Evolutionary conservation across 2,113 vertebrate species (phyloP).

Genomic region (Oncorhynchus masou): DNA sequence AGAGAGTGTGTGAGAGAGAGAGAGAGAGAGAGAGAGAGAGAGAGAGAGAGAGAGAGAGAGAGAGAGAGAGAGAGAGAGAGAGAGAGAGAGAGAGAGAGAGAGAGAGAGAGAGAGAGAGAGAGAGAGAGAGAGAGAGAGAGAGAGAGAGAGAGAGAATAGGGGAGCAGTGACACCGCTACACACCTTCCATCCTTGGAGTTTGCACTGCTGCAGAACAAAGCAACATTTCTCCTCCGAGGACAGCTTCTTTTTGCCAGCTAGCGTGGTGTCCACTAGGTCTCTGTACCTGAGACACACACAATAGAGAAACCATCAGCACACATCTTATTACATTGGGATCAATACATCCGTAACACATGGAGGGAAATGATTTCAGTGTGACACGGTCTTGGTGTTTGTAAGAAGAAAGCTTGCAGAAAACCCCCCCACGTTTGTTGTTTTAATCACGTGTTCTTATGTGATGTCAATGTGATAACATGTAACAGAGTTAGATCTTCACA

Average conservation of each 20-base stretch:
- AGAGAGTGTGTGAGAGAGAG: background rate
- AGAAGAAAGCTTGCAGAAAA: too few species aligned
- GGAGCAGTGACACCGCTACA: conserved; percentile 43
- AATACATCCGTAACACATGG: background rate
- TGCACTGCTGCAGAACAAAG: conserved; percentile 82
- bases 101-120: too few species aligned
- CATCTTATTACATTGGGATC: background rate
- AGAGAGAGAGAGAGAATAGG: background rate
- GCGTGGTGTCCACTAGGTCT: conserved; percentile 76
- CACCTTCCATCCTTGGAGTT: conserved; percentile 95
- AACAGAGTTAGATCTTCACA: too few species aligned
- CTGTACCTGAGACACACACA: conserved; percentile 77
- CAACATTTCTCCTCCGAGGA: conserved; percentile 82
- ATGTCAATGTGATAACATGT: too few species aligned
- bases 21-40: background rate
- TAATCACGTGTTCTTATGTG: too few species aligned
- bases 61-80: too few species aligned
- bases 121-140: background rate
- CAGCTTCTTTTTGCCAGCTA: conserved; percentile 75
- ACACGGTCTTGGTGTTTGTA: too few species aligned
- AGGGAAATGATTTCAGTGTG: too few species aligned
- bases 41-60: background rate
- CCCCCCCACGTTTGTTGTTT: too few species aligned
- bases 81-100: too few species aligned
- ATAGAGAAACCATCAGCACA: conserved; percentile 23